These are phyloP conservation scores for Lacanobia oleracea DNA, from an alignment of 2,888 invertebrate species.

Conservation along the genomic window DNA sequence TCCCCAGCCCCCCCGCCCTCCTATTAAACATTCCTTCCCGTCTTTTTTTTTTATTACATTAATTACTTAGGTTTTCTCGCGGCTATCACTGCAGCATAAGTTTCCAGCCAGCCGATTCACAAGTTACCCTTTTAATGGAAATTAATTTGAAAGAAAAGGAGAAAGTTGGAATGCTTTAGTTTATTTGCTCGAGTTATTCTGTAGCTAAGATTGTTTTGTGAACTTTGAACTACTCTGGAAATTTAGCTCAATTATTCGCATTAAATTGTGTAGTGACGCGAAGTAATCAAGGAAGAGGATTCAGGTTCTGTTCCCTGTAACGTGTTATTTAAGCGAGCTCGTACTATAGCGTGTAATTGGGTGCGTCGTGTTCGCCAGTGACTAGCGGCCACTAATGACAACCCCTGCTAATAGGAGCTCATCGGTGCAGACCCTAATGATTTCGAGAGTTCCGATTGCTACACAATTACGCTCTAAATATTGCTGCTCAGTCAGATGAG, in stretches of 20 bases:
- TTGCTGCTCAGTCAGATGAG: not conserved
- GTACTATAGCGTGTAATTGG: not conserved
- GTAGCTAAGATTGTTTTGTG: not conserved
- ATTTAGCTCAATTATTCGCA: constrained; percentile 1
- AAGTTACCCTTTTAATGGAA: not conserved
- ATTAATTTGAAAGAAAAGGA: constrained; percentile 17
- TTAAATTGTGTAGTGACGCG: not conserved
- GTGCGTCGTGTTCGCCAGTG: not conserved
- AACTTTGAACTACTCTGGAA: not conserved
- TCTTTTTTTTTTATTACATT: too few species aligned
- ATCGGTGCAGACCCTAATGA: not conserved
- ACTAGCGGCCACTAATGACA: not conserved
- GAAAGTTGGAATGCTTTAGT: constrained; percentile 2
- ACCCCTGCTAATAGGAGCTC: not conserved
- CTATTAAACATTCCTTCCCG: not conserved
- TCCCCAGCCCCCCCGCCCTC: too few species aligned
- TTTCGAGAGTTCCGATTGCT: not conserved
- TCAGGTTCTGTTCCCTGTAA: not conserved
- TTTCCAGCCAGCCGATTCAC: not conserved
- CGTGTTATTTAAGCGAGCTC: not conserved
- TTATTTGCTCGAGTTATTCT: constrained; percentile 6
- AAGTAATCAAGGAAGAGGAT: not conserved
- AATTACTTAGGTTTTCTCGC: constrained; percentile 4
- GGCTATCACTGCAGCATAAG: not conserved
- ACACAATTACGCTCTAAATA: not conserved